Evolutionary conservation across 2,888 invertebrate genomes (phyloP).

Genomic region (Drosophila robusta): DNA sequence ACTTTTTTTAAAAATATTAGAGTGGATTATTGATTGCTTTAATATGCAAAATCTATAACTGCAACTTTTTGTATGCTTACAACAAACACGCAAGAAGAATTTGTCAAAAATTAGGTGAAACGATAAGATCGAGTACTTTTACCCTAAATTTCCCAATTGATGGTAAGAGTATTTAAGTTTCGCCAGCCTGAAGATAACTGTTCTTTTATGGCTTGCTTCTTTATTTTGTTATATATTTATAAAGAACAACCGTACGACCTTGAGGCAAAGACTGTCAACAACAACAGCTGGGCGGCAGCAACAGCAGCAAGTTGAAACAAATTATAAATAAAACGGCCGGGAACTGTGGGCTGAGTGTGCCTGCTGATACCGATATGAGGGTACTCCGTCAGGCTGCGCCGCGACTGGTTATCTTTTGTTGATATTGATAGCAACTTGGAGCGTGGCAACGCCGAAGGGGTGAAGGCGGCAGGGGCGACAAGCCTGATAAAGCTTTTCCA

Average conservation of each 20-base stretch:
- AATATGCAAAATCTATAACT: no score
- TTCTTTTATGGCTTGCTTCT: not conserved
- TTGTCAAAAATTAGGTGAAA: no score
- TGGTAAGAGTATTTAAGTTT: constrained; percentile 15
- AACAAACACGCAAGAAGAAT: no score
- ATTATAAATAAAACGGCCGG: constrained; percentile 57
- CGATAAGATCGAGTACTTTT: no score
- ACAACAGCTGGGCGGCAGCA: constrained; percentile 45
- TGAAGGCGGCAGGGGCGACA: constrained; percentile 12
- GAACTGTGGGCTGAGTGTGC: constrained; percentile 12
- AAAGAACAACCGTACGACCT: constrained; percentile 61
- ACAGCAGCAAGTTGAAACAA: constrained; percentile 33
- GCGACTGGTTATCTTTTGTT: constrained; percentile 64
- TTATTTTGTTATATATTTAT: constrained; percentile 2
- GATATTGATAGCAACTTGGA: constrained; percentile 60
- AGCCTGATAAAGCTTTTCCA: constrained; percentile 47
- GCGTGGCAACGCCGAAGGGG: constrained; percentile 25
- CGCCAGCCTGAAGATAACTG: not conserved
- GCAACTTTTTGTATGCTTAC: no score
- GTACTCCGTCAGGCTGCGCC: constrained; percentile 9
- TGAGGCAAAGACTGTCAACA: constrained; percentile 51
- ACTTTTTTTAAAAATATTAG: no score
- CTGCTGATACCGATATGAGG: constrained; percentile 44
- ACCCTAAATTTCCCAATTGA: no score
- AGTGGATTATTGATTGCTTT: no score